Base-by-base conservation (phyloP, 2,888 invertebrate species). In the Agonopterix alstromeriana region DNA sequence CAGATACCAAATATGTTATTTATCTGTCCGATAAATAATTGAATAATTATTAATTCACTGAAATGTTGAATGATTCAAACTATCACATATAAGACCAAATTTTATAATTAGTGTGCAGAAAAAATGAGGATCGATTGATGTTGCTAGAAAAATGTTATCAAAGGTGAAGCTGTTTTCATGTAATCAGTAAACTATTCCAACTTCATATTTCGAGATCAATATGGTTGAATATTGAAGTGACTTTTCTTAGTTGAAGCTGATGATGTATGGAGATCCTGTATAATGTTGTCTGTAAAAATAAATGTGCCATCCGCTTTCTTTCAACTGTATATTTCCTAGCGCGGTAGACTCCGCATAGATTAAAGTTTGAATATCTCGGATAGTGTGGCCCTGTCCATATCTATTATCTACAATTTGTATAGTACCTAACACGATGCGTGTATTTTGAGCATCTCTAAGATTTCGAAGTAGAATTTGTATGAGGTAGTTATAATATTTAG, bases 301-400 rank as follows among this genome's bases (percentile, higher is more conserved):
- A 75, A 77, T 83, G 86, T 87, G 86, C 87, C 87, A 87, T 87
- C 82, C 74, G 78, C 79, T 86, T 79, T 59, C 57, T 61, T 65
- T 79, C 62, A 64, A 69, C 70, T 86, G 82, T 84, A 84, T 70
- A 84, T 81, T 81, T 75, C 77, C 71, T 60, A 55, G 62, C 59
- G 42, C 41, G 38, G 40, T 42, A 42, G 47, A 5, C 10, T 47
- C n/a, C 50, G 52, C 61, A 62, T 65, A 68, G 64, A 67, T 60
- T 49, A 43, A 48, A 12, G 35, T 42, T 58, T 59, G 51, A 53
- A 53, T 56, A 56, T 56, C 51, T 48, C 49, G 48, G 57, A 50
- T 48, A 58, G 61, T 77, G 64, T 82, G 77, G 80, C 74, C 61
- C 67, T 70, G 79, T 83, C 79, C 81, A 70, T 77, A 68, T 73